Conservation (phyloP, 2,797 vertebrate genomes). For the Oreochromis mossambicus region DNA sequence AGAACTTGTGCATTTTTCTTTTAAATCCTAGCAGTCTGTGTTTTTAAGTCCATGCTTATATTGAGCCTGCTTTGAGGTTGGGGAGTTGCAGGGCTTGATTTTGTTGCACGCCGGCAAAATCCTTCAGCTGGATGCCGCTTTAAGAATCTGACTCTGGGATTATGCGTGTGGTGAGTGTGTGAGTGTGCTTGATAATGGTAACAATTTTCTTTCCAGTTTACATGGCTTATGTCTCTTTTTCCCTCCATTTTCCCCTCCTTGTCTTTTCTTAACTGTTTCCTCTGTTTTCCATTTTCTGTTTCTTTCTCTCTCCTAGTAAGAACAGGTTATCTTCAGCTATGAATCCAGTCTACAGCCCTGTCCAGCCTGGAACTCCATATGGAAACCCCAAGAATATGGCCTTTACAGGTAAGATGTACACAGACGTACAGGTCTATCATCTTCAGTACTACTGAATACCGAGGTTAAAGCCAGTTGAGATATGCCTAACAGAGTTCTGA, state of each 20-base stretch:
- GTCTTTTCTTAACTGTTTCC: background rate
- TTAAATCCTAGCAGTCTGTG: background rate
- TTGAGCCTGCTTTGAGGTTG: slow-evolving; percentile 19
- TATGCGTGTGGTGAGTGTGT: background rate
- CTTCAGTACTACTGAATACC: background rate
- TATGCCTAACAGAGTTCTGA: background rate
- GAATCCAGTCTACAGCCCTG: slow-evolving; percentile 99
- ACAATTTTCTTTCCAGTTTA: slow-evolving; percentile 33
- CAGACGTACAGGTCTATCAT: background rate
- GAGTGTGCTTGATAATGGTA: slow-evolving; percentile 16
- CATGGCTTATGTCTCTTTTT: slow-evolving; percentile 15
- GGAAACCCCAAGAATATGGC: slow-evolving; percentile 99
- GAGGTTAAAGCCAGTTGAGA: background rate
- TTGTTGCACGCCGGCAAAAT: slow-evolving; percentile 30
- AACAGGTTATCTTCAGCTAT: slow-evolving; percentile 90
- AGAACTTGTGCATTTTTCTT: background rate
- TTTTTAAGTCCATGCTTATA: slow-evolving; percentile 15
- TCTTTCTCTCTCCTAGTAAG: slow-evolving; percentile 73
- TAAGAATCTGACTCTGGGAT: slow-evolving; percentile 36
- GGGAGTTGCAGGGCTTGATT: slow-evolving; percentile 15
- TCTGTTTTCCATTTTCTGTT: background rate
- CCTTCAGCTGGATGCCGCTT: slow-evolving; percentile 25
- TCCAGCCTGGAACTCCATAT: slow-evolving; percentile 95
- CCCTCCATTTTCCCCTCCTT: slow-evolving; percentile 8
- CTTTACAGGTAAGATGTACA: slow-evolving; percentile 84